Evolutionary conservation across 2,888 invertebrate species (phyloP).

Genomic region (Chelonus formosanus): DNA sequence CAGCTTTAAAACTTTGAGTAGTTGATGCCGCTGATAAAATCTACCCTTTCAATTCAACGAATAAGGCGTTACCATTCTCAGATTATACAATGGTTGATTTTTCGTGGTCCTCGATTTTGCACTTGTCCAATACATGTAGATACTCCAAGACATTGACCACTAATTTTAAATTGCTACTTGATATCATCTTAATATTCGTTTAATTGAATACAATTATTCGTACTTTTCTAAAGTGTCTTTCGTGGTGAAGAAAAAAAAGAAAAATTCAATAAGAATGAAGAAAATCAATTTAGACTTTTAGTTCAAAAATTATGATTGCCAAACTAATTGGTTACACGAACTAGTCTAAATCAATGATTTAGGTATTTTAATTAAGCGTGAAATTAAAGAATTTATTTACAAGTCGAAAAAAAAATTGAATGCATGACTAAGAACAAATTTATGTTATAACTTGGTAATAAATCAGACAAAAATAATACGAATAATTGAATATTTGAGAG

Average conservation of each 20-base stretch:
- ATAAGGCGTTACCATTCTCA: background rate
- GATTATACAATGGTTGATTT: too few relatives aligned
- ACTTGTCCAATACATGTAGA: background rate
- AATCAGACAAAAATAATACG: slow-evolving; percentile 52
- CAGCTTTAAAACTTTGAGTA: background rate
- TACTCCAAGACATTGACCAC: slow-evolving; percentile 1
- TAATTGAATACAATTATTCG: too few relatives aligned
- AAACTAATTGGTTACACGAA: too few relatives aligned
- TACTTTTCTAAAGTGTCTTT: too few relatives aligned
- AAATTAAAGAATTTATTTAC: slow-evolving; percentile 45
- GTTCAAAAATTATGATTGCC: too few relatives aligned
- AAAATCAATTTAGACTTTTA: too few relatives aligned
- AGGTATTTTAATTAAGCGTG: slow-evolving; percentile 47
- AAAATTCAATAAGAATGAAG: too few relatives aligned
- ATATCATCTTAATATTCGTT: background rate
- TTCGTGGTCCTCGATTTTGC: background rate
- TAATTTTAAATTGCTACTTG: slow-evolving; percentile 2
- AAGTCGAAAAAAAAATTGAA: background rate
- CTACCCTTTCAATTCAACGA: slow-evolving; percentile 36
- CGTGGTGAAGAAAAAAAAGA: too few relatives aligned
- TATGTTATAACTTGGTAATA: slow-evolving; percentile 34
- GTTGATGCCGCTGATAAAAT: slow-evolving; percentile 41
- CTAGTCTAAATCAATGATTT: background rate
- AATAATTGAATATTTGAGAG: slow-evolving; percentile 54
- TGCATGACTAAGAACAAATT: too few relatives aligned